phyloP scores from a whole-genome alignment of 2,797 vertebrate genomes.

The Petrocephalus schoutedeni region DNA sequence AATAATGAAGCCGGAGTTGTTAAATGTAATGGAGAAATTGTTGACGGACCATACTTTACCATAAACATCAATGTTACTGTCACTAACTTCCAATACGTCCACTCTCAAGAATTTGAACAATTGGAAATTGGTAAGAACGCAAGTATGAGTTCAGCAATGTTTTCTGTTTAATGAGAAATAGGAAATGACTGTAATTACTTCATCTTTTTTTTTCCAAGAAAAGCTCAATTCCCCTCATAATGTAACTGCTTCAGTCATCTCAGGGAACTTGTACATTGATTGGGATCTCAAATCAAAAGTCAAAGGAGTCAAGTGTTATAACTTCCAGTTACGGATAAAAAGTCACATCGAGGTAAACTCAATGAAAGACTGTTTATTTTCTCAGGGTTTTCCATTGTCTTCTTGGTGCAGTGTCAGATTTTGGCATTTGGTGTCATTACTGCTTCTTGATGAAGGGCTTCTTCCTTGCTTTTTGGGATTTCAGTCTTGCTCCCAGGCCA shows the following conservation, averaged over 20 bases:
- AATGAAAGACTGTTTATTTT: neutral
- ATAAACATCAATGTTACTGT: neutral
- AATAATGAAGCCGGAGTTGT: neutral
- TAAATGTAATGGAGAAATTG: neutral
- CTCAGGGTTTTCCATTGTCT: neutral
- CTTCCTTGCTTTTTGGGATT: no score
- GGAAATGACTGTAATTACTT: neutral
- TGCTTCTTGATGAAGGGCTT: no score
- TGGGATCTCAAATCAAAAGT: slow-evolving; percentile 45
- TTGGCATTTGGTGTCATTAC: neutral
- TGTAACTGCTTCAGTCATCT: slow-evolving; percentile 39
- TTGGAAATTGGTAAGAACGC: neutral
- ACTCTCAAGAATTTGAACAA: neutral
- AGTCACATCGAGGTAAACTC: slow-evolving; percentile 1
- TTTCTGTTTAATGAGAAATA: neutral
- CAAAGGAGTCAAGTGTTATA: slow-evolving; percentile 30
- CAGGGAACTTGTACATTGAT: slow-evolving; percentile 40
- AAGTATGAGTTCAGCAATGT: neutral
- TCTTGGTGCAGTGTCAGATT: neutral
- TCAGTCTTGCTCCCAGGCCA: no score
- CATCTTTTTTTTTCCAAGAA: slow-evolving; percentile 47
- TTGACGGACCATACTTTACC: rapidly evolving
- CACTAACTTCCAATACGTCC: neutral
- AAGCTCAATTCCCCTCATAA: slow-evolving; percentile 47
- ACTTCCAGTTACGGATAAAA: slow-evolving; percentile 45